Evolutionary conservation across 2,113 vertebrate genomes (phyloP), one percentile per base, ranked within the genome.

Genomic region (Cepphus grylle): DNA sequence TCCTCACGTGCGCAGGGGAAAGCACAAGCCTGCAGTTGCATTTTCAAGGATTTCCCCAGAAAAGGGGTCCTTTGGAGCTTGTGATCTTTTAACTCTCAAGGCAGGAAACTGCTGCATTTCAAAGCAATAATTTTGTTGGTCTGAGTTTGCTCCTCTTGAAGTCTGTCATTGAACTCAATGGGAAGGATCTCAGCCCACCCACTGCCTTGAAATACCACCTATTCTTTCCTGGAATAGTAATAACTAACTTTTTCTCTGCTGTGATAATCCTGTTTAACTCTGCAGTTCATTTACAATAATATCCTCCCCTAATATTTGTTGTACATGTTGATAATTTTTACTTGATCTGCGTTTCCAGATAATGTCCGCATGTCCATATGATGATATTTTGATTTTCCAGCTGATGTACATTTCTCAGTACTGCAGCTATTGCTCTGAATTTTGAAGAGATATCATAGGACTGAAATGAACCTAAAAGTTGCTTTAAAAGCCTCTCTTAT

Each of bases 361-460:
- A 89, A 82, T 42, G 15, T 93, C 81, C 8, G 16, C 79, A 58
- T 55, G 53, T 65, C 56, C 42, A 42, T 79, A 74, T 85, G 95
- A 88, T 91, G 81, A 79, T 30, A 43, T 90, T 93, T 90, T 80
- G 81, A 84, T 97, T 97, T 97, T 88, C 55, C 63, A 95, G 58
- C 72, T 96, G 84, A 82, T 55, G 45, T 40, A 36, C 42, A 4
- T 92, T 90, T 88, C 90, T 96, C 95, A 71, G 58, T 96, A 79
- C 77, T 86, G 59, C 72, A 84, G 34, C 59, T 66, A 47, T 90
- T 42, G 6, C 59, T 95, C 70, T 94, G 58, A 91, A 73, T 91
- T 96, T 95, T 88, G 71, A 91, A 84, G 83, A 88, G 53, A 14
- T 45, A 38, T 26, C 26, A 34, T 7, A 88, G 85, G 34, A 59